Base-by-base conservation (phyloP, 2,113 vertebrate species). In the Psittacara wagleri region DNA sequence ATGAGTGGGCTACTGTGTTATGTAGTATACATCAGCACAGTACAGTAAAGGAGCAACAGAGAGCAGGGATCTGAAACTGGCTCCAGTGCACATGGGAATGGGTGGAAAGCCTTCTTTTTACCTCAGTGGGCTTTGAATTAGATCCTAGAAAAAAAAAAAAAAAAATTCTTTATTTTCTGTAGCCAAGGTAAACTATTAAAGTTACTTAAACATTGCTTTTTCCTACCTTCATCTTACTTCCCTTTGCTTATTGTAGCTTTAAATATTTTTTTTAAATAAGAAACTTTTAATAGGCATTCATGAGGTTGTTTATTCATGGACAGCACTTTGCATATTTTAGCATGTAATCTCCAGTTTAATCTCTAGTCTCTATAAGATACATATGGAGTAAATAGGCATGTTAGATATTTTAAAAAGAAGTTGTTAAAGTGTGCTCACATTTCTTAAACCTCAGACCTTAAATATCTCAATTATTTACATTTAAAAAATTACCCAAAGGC, bases 401-500 rank as follows among this genome's bases (percentile, higher is more conserved):
- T 85, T 97, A 97, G 98, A 97, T 97, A 95, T 95, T 96, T 97
- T 96, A 61, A 94, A 96, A 97, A 98, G 95, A 96, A 97, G 96
- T 98, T 96, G 97, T 96, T 97, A 97, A 97, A 97, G 97, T 97
- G 92, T 88, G 63, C 96, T 95, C 96, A 97, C 91, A 74, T 97
- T 93, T 95, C 96, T 97, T 96, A 95, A 98, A 98, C 97, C 97
- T 98, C 98, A 97, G 91, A 97, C 91, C 87, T 97, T 97, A 98
- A 98, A 97, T 97, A 97, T 97, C 96, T 97, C 96, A 95, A 94
- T 93, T 95, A 97, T 98, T 98, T 98, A 97, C 96, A 97, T 98
- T 97, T 94, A 88, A 97, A 97, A 98, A 98, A 97, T 96, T 96
- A 97, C 97, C 98, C 97, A 96, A 97, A 98, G 97, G 97, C 97